Evolutionary conservation across 2,888 invertebrate genomes (phyloP), one percentile per base, ranked within the genome.

Genomic region (Alloplasta piceator): DNA sequence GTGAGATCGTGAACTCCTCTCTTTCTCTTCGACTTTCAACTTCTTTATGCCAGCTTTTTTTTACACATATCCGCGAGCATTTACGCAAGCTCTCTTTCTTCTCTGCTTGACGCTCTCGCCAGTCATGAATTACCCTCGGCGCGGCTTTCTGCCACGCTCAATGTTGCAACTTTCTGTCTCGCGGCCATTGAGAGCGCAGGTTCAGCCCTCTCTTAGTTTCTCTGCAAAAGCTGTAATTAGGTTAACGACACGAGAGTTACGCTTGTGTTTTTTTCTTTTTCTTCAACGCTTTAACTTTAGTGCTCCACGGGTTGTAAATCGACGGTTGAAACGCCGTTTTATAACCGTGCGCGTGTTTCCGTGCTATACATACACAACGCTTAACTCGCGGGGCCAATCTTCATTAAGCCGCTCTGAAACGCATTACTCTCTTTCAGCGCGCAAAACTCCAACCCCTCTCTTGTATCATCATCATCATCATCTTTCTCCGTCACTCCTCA

Each of bases 241-340:
- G 81, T 81, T 81, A 81, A 81, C 71, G 71, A 81, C 66, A 60
- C 70, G 39, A 4, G 52, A 50, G 72, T 76, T 68, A 80, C 68
- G 63, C 67, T 58, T 58, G 55, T 72, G 26, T 3, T 26, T 26
- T 26, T 26, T 26, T n/a, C n/a, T 26, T 26, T 26, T 26, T 26
- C 26, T 26, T 26, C 26, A 26, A 26, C 26, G 26, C 26, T 26
- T 26, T 26, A 26, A 26, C 26, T 26, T 38, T 75, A 58, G 39
- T 46, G 14, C 14, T 14, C 50, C 58, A 16, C 39, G 41, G 50
- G 46, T 39, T 60, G 64, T 64, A 73, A 81, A 77, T 81, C 64
- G 73, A 55, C 52, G 80, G 7, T 39, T 64, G 63, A 60, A 52
- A 6, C 16, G 52, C 10, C 38, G 39, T 12, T 39, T 46, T 61